These are phyloP conservation scores for Pocillopora damicornis DNA, from an alignment of 64 coral and sea anemone genomes.

Conservation along the genomic window DNA sequence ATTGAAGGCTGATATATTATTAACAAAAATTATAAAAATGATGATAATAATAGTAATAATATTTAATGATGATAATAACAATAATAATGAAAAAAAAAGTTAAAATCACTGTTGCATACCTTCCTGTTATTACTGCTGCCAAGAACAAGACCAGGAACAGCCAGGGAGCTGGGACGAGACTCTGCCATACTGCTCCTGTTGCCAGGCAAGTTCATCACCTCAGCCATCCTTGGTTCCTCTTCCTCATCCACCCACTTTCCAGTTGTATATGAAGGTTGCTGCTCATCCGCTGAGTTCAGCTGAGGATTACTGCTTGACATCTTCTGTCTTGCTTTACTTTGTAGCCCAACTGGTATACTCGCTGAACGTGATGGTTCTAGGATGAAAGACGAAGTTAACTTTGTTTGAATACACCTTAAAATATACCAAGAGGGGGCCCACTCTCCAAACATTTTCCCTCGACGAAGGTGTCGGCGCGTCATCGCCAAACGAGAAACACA, in stretches of 20 bases:
- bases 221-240: constrained; percentile 39
- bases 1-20: too few relatives aligned
- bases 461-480: too few relatives aligned
- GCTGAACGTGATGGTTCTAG: constrained; percentile 30
- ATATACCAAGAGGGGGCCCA: too few relatives aligned
- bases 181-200: constrained; percentile 94
- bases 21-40: too few relatives aligned
- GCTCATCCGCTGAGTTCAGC: constrained; percentile 53
- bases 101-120: constrained; percentile 9
- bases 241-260: constrained; percentile 48
- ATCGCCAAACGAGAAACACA: too few relatives aligned
- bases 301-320: constrained; percentile 88
- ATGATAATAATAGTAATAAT: not conserved
- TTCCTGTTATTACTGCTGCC: constrained; percentile 58
- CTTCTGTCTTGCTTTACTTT: constrained; percentile 50
- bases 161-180: constrained; percentile 55
- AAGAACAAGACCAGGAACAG: constrained; percentile 42
- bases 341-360: constrained; percentile 61
- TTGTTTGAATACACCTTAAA: too few relatives aligned
- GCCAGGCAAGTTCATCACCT: constrained; percentile 66
- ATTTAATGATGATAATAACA: not conserved
- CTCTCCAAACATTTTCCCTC: too few relatives aligned
- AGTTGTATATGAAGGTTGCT: constrained; percentile 22
- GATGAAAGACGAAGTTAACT: not conserved
- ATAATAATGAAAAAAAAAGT: not conserved